Percentiles rank a stretch among this genome's conserved stretches.
Evolutionary conservation across 2,113 vertebrate species (phyloP).

Genomic region (Brachyhypopomus gauderio): DNA sequence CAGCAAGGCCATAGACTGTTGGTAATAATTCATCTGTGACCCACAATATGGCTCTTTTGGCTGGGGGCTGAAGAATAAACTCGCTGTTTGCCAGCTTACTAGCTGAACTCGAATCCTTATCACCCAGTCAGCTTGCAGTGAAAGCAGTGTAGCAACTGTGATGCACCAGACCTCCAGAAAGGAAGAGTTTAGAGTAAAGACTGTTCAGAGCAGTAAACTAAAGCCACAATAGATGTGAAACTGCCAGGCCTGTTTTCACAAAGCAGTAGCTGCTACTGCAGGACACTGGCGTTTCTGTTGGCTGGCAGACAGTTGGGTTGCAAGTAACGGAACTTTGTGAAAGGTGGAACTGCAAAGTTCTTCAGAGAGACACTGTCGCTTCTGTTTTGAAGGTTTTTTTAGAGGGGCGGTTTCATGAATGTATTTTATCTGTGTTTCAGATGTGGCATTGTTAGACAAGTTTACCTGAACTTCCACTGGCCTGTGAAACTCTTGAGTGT

Average conservation of each 20-base stretch:
- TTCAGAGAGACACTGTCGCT: not conserved
- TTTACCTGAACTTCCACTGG: too few species aligned
- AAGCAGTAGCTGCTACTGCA: constrained; percentile 4
- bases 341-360: constrained; percentile 28
- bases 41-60: constrained; percentile 8
- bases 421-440: too few species aligned
- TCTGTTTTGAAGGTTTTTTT: not conserved
- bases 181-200: not conserved
- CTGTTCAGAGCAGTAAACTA: constrained; percentile 27
- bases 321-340: constrained; percentile 3
- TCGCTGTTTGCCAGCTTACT: not conserved
- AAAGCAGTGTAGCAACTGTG: not conserved
- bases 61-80: not conserved
- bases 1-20: constrained; percentile 2
- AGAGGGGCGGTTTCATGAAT: too few species aligned
- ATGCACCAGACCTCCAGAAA: not conserved
- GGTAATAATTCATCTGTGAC: constrained; percentile 33
- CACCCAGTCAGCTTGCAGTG: not conserved
- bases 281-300: constrained; percentile 29
- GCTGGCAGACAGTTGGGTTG: not conserved
- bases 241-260: not conserved
- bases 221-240: constrained; percentile 8
- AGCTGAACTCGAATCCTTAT: not conserved
- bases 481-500: too few species aligned
- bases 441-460: too few species aligned